These are phyloP conservation scores for Cebus imitator DNA, from an alignment of 2,113 vertebrate species.

Conservation along the genomic window DNA sequence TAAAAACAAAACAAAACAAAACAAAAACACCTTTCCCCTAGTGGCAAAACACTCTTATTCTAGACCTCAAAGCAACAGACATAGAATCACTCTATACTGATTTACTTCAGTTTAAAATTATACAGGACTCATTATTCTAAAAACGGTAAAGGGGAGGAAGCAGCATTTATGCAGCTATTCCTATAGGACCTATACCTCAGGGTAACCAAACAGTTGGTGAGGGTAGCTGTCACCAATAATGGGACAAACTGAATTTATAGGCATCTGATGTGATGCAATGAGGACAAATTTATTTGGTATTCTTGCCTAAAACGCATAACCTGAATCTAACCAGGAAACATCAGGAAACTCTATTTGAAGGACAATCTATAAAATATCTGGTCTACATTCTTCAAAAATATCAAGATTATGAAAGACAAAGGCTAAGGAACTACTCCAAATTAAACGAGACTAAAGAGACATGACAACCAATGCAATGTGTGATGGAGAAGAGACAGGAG, in stretches of 20 bases:
- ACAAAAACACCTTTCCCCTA: background rate
- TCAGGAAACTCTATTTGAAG: background rate
- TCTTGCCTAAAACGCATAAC: background rate
- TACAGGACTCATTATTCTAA: background rate
- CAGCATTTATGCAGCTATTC: background rate
- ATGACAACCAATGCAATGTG: background rate
- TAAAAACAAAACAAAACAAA: too few relatives aligned
- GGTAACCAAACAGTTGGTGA: background rate
- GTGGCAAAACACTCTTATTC: background rate
- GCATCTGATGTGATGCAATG: background rate
- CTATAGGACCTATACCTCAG: background rate
- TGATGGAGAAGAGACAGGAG: background rate
- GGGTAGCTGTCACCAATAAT: background rate
- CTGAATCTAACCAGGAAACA: background rate
- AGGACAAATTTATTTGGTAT: background rate
- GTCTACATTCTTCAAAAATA: background rate
- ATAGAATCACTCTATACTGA: background rate
- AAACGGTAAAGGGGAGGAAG: background rate
- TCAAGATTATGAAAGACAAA: background rate
- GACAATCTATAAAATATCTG: background rate
- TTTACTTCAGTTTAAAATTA: conserved; percentile 31
- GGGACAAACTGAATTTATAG: background rate
- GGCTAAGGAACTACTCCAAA: background rate
- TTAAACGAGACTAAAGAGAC: background rate
- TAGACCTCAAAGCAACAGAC: background rate